Evolutionary conservation across 1,140 invertebrate species (phyloP), one percentile per base, ranked within the genome.

Genomic region (Cydia strobilella): DNA sequence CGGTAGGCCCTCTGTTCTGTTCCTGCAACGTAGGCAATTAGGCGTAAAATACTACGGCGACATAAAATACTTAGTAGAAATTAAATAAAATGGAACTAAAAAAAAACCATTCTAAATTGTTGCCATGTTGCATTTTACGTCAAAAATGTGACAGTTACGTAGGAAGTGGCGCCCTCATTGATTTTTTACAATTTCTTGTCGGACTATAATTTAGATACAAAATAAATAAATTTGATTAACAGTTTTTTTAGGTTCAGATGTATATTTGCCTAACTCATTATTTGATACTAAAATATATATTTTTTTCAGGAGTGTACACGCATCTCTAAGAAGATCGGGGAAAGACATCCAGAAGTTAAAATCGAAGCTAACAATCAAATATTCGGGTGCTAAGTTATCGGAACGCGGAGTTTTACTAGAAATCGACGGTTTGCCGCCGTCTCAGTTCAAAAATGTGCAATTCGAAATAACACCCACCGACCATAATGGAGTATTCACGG

Each of bases 391-490:
- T 0, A 95, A 96, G 84, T 89, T 97, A 15, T 89, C 96, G 73
- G 96, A 97, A 79, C 96, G 96, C 83, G 96, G 96, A 15, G 94
- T 97, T 1, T 83, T 97, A 1, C 79, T 97, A 27, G 96, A 96
- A 83, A 95, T 97, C 51, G 95, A 96, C 82, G 96, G 96, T 18
- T 88, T 97, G 2, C 93, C 95, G 0, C 85, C 88, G 0, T 93
- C 93, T 2, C 95, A 96, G 80, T 95, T 96, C 82, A 97, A 97
- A 87, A 97, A 97, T 84, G 95, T 97, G 0, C 94, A 95, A 76
- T 97, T 97, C 89, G 96, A 97, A 85, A 97, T 97, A 72, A 93
- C 93, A 15, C 95, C 96, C 1, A 95, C 95, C 0, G 95, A 96
- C 51, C 93, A 94, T 31, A 94, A 94, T 75, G 96, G 96, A 12